phyloP scores from a whole-genome alignment of 2,797 vertebrate genomes.

The Hypotaenidia philippensis region DNA sequence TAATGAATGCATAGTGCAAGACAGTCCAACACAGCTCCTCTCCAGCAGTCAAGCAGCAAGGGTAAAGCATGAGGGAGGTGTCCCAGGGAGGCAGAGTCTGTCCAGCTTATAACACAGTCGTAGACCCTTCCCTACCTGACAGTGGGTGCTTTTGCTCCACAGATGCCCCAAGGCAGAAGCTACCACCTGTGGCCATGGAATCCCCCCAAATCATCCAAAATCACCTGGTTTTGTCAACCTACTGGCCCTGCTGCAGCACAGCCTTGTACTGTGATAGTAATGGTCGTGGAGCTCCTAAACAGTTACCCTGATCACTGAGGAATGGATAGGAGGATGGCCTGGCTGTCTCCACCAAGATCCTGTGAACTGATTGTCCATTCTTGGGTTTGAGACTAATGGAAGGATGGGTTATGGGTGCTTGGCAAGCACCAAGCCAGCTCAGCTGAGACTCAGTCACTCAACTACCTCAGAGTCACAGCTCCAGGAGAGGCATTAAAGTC shows the following conservation, averaged over 20 bases:
- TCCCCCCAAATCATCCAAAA: background rate
- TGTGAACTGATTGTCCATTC: background rate
- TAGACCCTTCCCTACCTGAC: background rate
- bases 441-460: background rate
- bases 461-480: fast-evolving
- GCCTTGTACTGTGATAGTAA: background rate
- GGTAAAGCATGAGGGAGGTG: background rate
- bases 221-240: background rate
- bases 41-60: background rate
- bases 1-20: background rate
- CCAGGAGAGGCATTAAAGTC: background rate
- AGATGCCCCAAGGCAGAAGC: background rate
- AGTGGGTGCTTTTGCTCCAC: fast-evolving
- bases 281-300: background rate
- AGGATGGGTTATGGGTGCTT: background rate
- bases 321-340: background rate
- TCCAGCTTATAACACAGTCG: background rate
- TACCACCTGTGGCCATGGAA: background rate
- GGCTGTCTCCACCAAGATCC: background rate
- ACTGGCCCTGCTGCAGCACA: background rate
- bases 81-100: background rate
- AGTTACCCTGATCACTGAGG: background rate
- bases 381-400: background rate
- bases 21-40: background rate
- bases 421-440: background rate